phyloP scores from a whole-genome alignment of 2,888 invertebrate genomes.

The Bibio marci region DNA sequence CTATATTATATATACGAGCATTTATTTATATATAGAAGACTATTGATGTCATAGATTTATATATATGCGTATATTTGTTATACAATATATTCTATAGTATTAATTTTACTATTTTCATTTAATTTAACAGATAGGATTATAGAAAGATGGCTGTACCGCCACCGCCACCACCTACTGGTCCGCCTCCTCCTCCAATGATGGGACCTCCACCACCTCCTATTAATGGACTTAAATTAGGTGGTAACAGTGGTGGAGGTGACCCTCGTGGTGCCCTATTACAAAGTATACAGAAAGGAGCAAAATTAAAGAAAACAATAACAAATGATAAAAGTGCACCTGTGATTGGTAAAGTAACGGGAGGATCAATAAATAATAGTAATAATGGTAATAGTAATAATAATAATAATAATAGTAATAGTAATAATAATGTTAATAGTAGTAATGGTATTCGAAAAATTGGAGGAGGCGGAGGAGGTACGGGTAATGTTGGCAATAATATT shows the following conservation, averaged over 20 bases:
- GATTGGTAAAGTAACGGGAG: slow-evolving; percentile 21
- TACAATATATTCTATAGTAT: too few species aligned
- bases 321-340: slow-evolving; percentile 77
- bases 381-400: slow-evolving; percentile 15
- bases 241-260: slow-evolving; percentile 31
- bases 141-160: slow-evolving; percentile 37
- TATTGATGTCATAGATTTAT: too few species aligned
- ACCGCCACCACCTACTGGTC: slow-evolving; percentile 42
- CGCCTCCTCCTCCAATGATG: slow-evolving; percentile 47
- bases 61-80: too few species aligned
- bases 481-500: slow-evolving; percentile 13
- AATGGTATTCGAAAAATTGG: too few species aligned
- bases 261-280: slow-evolving; percentile 53
- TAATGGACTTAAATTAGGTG: slow-evolving; percentile 21
- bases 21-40: too few species aligned
- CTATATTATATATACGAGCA: too few species aligned
- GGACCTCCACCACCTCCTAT: slow-evolving; percentile 38
- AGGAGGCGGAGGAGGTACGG: too few species aligned
- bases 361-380: slow-evolving; percentile 17
- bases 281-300: slow-evolving; percentile 67
- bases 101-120: too few species aligned
- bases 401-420: slow-evolving; percentile 15
- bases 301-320: slow-evolving; percentile 72
- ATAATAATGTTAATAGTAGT: slow-evolving; percentile 11
- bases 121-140: too few species aligned